Percentiles rank a stretch among this genome's conserved stretches.
Conservation (phyloP, 2,888 invertebrate species). For the Agrotis clavis region DNA sequence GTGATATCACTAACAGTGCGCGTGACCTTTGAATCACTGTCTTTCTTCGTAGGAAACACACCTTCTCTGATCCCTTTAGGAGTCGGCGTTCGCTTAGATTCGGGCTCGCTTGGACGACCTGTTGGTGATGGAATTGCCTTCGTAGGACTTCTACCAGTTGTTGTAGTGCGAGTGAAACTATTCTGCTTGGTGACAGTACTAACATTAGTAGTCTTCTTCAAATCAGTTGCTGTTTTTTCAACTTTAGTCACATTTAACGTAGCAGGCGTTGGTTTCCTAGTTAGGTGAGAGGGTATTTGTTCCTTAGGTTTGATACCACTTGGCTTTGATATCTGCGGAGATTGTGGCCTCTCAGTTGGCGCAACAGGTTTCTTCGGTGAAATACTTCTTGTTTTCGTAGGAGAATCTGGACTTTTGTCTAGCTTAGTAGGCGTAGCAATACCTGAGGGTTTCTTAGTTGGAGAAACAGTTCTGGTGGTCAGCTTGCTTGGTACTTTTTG, state of each 20-base stretch:
- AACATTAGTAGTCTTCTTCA: slow-evolving; percentile 75
- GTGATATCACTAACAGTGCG: slow-evolving; percentile 91
- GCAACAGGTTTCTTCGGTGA: slow-evolving; percentile 83
- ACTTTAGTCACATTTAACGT: slow-evolving; percentile 75
- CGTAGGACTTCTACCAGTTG: slow-evolving; percentile 71
- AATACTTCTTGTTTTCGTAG: slow-evolving; percentile 79
- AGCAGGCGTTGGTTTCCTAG: slow-evolving; percentile 77
- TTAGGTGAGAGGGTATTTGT: slow-evolving; percentile 72
- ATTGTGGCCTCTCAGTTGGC: slow-evolving; percentile 79
- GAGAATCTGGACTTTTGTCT: slow-evolving; percentile 72
- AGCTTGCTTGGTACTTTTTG: slow-evolving; percentile 74
- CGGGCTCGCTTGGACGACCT: slow-evolving; percentile 74
- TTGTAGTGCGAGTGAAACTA: slow-evolving; percentile 72
- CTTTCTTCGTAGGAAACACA: slow-evolving; percentile 80
- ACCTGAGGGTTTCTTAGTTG: slow-evolving; percentile 77
- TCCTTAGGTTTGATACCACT: slow-evolving; percentile 81
- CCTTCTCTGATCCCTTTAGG: slow-evolving; percentile 81
- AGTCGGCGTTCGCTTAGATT: slow-evolving; percentile 79
- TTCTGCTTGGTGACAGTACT: slow-evolving; percentile 74
- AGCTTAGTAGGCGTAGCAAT: slow-evolving; percentile 65
- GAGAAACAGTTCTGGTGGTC: slow-evolving; percentile 80
- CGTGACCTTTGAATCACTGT: slow-evolving; percentile 84
- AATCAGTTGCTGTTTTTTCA: slow-evolving; percentile 76
- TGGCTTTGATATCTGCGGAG: slow-evolving; percentile 81
- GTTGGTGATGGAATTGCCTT: slow-evolving; percentile 70